These are phyloP conservation scores for Castor canadensis DNA, from an alignment of 2,113 vertebrate genomes.

Conservation along the genomic window DNA sequence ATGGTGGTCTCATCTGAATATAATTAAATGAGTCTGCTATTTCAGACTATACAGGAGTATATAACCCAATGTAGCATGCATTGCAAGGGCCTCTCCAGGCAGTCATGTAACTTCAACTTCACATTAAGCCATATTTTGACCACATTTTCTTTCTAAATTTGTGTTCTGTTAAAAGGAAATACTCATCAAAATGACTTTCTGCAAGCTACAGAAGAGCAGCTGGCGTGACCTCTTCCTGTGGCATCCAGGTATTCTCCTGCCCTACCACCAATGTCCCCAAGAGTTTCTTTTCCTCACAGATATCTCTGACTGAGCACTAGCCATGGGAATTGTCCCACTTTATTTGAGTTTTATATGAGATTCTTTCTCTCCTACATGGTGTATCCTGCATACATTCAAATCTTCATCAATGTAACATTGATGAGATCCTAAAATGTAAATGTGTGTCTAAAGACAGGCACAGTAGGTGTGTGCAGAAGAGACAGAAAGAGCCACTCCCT, in stretches of 20 bases:
- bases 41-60: not conserved
- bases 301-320: not conserved
- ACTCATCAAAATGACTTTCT: not conserved
- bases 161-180: not conserved
- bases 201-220: not conserved
- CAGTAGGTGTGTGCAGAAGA: not conserved
- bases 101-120: not conserved
- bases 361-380: not conserved
- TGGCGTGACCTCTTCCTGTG: not conserved
- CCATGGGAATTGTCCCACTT: not conserved
- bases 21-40: not conserved
- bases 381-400: not conserved
- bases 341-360: not conserved
- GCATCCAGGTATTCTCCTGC: not conserved
- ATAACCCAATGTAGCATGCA: not conserved
- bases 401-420: not conserved
- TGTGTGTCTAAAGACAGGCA: not conserved
- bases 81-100: not conserved
- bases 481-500: not conserved
- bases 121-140: not conserved
- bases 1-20: not conserved
- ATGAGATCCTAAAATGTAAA: not conserved
- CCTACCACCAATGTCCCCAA: not conserved
- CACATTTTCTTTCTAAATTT: not conserved
- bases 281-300: not conserved